Conservation (phyloP, 2,888 invertebrate genomes). For the Tribolium freemani region DNA sequence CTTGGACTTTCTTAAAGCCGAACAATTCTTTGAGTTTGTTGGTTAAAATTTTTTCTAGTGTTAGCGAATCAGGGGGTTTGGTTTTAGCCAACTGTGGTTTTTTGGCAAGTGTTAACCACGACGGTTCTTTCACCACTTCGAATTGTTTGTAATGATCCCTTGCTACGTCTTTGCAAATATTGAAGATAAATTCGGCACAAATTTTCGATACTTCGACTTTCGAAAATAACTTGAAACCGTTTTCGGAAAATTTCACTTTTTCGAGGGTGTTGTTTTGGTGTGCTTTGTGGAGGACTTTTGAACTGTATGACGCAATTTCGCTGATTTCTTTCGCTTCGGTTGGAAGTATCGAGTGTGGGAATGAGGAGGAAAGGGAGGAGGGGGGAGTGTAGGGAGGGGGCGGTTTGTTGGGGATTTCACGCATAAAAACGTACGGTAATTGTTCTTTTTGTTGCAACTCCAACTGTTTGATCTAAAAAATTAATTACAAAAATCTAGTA, state of each 20-base stretch:
- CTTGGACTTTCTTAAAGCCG: constrained; percentile 69
- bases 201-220: constrained; percentile 65
- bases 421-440: constrained; percentile 71
- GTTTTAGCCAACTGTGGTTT: constrained; percentile 64
- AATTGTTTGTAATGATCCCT: constrained; percentile 69
- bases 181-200: constrained; percentile 74
- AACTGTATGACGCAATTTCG: constrained; percentile 67
- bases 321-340: constrained; percentile 68
- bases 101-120: constrained; percentile 69
- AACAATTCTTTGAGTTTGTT: constrained; percentile 71
- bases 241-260: constrained; percentile 61
- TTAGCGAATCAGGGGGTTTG: constrained; percentile 68
- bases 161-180: constrained; percentile 75
- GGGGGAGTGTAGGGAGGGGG: constrained; percentile 84
- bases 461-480: constrained; percentile 11
- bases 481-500: background rate
- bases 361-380: constrained; percentile 57
- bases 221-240: constrained; percentile 56
- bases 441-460: constrained; percentile 70
- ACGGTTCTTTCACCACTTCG: constrained; percentile 67
- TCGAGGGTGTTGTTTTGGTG: constrained; percentile 61
- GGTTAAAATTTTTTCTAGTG: constrained; percentile 69
- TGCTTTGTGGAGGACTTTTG: constrained; percentile 68
- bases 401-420: constrained; percentile 82
- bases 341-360: constrained; percentile 64